Percentiles rank a stretch among this genome's conserved stretches.
Conservation (phyloP, 2,888 invertebrate genomes). For the Caenorhabditis panamensis region DNA sequence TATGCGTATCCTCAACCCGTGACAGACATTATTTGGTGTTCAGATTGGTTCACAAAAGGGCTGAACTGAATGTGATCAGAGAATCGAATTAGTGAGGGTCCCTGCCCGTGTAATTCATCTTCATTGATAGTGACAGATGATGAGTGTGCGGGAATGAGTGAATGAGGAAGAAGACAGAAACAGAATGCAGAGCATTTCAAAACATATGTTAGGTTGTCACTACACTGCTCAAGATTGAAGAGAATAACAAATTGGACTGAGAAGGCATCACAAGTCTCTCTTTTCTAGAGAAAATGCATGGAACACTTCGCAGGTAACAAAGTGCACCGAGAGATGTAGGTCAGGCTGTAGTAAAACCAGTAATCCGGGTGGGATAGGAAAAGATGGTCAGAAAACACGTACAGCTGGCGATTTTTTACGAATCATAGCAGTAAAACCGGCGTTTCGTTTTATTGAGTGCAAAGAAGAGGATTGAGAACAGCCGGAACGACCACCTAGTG, state of each 20-base stretch:
- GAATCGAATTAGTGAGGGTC: slow-evolving; percentile 17
- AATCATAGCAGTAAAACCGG: slow-evolving; percentile 2
- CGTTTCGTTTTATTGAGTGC: slow-evolving; percentile 19
- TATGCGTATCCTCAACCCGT: neutral
- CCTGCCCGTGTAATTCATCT: neutral
- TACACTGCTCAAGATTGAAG: slow-evolving; percentile 12
- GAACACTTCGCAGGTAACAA: slow-evolving; percentile 14
- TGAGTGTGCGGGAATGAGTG: slow-evolving; percentile 8
- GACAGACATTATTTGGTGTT: slow-evolving; percentile 38
- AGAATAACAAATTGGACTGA: neutral
- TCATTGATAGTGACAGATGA: slow-evolving; percentile 52
- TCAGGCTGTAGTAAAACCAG: slow-evolving; percentile 45
- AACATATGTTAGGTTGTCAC: slow-evolving; percentile 37
- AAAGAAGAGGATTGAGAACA: neutral
- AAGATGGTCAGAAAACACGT: no score
- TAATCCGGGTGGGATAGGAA: slow-evolving; percentile 37
- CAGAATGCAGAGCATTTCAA: slow-evolving; percentile 30
- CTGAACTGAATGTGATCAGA: slow-evolving; percentile 4
- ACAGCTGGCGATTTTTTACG: slow-evolving; percentile 31
- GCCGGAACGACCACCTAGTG: slow-evolving; percentile 22
- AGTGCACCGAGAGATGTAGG: slow-evolving; percentile 40
- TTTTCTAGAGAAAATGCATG: neutral
- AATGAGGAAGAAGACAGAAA: slow-evolving; percentile 19
- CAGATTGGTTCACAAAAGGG: slow-evolving; percentile 21
- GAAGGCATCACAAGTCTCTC: no score